Evolutionary conservation across 2,797 vertebrate species (phyloP).

Genomic region (Halcyon smyrnensis): DNA sequence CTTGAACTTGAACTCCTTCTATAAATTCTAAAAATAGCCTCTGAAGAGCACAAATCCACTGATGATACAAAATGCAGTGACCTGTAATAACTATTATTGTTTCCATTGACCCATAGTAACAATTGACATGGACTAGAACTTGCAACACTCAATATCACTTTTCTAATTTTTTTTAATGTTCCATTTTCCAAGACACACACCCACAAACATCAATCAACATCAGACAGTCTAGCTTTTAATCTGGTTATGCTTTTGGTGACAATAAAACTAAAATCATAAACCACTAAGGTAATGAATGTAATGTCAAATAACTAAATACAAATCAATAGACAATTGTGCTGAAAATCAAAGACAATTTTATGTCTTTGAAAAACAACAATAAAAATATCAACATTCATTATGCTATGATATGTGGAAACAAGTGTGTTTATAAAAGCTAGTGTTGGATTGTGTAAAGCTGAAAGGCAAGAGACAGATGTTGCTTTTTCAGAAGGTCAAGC

Average conservation of each 20-base stretch:
- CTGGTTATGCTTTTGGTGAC: background rate
- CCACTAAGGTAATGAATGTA: background rate
- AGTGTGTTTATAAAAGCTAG: background rate
- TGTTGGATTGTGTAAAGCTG: background rate
- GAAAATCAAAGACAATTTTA: background rate
- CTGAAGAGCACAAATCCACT: background rate
- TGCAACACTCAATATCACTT: background rate
- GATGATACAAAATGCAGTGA: background rate
- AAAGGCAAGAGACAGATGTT: background rate
- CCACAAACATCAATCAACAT: background rate
- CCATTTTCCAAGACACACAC: background rate
- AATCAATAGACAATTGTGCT: background rate
- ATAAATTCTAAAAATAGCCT: background rate
- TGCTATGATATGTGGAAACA: background rate
- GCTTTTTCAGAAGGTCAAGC: background rate
- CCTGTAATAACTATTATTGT: constrained; percentile 25
- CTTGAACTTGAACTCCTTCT: background rate
- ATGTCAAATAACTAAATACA: background rate
- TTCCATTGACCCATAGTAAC: constrained; percentile 8
- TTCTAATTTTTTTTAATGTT: background rate
- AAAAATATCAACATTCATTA: background rate
- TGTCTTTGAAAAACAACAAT: background rate
- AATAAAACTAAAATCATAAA: background rate
- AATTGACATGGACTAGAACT: constrained; percentile 1
- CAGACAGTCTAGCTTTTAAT: background rate